phyloP scores from a whole-genome alignment of 2,888 invertebrate species.

The Arctia plantaginis region DNA sequence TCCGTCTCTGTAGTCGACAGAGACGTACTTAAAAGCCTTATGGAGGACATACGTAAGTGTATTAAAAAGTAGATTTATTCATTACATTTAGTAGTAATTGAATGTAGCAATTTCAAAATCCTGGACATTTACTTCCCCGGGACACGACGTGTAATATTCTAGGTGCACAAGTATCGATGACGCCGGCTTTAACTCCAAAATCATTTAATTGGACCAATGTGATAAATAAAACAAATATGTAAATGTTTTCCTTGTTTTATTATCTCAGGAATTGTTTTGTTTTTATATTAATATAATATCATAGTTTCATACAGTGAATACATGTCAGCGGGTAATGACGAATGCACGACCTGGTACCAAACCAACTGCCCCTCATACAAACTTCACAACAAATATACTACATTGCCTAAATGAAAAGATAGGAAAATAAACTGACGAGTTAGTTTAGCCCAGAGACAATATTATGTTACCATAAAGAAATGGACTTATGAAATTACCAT shows the following conservation, averaged over 20 bases:
- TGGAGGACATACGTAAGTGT: too few relatives aligned
- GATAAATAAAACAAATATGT: constrained; percentile 68
- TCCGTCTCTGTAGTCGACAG: too few relatives aligned
- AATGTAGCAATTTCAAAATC: too few relatives aligned
- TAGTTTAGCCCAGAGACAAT: constrained; percentile 25
- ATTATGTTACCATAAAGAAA: constrained; percentile 15
- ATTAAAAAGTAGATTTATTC: too few relatives aligned
- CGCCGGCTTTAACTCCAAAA: background rate
- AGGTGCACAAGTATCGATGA: background rate
- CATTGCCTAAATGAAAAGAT: constrained; percentile 27
- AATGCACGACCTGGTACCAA: constrained; percentile 69
- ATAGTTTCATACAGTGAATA: constrained; percentile 81
- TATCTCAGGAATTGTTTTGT: constrained; percentile 82
- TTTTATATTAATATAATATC: constrained; percentile 83
- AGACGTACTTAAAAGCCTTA: too few relatives aligned
- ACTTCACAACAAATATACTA: constrained; percentile 38
- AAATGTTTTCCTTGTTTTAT: constrained; percentile 79
- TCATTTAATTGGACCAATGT: background rate
- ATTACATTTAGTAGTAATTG: too few relatives aligned
- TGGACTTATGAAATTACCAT: constrained; percentile 1
- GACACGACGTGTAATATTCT: background rate
- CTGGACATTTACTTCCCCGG: too few relatives aligned
- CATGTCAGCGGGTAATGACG: constrained; percentile 81
- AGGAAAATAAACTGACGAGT: constrained; percentile 19
- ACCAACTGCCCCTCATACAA: constrained; percentile 54